Evolutionary conservation across 2,113 vertebrate species (phyloP).

Genomic region (Cervus canadensis): DNA sequence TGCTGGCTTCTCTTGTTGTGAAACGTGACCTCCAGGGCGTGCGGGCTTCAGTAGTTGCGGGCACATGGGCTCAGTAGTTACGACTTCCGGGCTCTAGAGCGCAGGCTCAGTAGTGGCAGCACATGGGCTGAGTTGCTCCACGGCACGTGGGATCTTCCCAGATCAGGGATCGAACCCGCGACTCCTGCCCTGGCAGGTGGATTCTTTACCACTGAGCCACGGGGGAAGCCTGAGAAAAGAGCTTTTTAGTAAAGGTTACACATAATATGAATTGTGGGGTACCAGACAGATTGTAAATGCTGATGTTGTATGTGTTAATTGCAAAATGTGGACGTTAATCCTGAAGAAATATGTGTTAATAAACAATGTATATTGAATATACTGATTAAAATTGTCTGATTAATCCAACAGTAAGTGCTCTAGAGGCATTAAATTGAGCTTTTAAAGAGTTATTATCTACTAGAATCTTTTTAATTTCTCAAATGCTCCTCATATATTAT

Average conservation of each 20-base stretch:
- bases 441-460: conserved; percentile 52
- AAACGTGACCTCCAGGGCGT: not conserved
- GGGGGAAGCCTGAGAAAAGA: not conserved
- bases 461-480: conserved; percentile 61
- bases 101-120: not conserved
- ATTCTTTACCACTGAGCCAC: not conserved
- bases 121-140: not conserved
- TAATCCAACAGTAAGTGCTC: conserved; percentile 32
- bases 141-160: rapidly evolving
- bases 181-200: not conserved
- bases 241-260: not conserved
- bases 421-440: conserved; percentile 48
- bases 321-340: not conserved
- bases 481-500: conserved; percentile 49
- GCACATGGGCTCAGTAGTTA: not conserved
- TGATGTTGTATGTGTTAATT: not conserved
- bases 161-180: not conserved
- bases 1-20: not conserved
- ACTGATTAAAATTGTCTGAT: conserved; percentile 54
- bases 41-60: not conserved
- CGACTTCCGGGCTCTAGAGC: not conserved
- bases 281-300: not conserved
- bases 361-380: conserved; percentile 35
- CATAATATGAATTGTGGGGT: not conserved
- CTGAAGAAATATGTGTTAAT: conserved; percentile 52